Evolutionary conservation across 1,140 invertebrate species (phyloP).

Genomic region (Macrobrachium rosenbergii): DNA sequence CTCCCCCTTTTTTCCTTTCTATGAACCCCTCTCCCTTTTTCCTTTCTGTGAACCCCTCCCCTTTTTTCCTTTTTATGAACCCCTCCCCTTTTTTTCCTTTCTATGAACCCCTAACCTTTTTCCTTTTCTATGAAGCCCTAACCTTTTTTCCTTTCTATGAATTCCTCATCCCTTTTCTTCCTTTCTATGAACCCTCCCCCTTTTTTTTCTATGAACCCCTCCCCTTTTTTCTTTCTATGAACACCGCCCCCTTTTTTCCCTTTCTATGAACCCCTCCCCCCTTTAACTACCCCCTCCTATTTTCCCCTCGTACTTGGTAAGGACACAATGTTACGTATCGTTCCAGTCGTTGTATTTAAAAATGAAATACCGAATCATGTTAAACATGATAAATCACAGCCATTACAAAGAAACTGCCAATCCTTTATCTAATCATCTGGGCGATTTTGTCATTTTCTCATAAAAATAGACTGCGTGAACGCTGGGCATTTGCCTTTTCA

Average conservation of each 20-base stretch:
- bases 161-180: background rate
- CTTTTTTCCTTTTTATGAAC: background rate
- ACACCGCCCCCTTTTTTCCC: background rate
- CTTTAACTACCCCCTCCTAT: background rate
- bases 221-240: too few relatives aligned
- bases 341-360: too few relatives aligned
- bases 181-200: background rate
- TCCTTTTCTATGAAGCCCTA: background rate
- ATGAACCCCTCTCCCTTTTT: background rate
- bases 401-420: too few relatives aligned
- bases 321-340: too few relatives aligned
- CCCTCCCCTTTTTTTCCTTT: background rate
- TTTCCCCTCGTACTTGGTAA: background rate
- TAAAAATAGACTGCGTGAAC: too few relatives aligned
- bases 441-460: too few relatives aligned
- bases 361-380: too few relatives aligned
- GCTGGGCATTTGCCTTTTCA: too few relatives aligned
- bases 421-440: too few relatives aligned
- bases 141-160: background rate
- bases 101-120: background rate
- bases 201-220: background rate
- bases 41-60: background rate
- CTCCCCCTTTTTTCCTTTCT: background rate
- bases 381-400: too few relatives aligned
- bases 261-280: background rate